Conservation (phyloP, 2,888 invertebrate species). For the Campoletis raptor region DNA sequence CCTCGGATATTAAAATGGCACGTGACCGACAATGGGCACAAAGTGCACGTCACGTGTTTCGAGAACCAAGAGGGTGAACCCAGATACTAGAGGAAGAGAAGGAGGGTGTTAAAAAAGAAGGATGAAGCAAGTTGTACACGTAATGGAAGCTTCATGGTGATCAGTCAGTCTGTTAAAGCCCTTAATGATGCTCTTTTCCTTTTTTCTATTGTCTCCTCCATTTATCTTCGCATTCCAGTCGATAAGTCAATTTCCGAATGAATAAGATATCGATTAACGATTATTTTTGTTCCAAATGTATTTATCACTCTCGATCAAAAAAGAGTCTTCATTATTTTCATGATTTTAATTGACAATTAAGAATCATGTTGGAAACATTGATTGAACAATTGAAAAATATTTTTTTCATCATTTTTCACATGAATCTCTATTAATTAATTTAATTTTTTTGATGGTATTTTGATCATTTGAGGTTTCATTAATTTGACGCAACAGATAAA, state of each 20-base stretch:
- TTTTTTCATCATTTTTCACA: not conserved
- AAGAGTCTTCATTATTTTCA: not conserved
- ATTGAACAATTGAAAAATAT: not conserved
- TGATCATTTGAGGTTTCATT: not conserved
- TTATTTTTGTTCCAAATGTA: not conserved
- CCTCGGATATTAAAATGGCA: conserved; percentile 80
- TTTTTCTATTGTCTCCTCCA: conserved; percentile 46
- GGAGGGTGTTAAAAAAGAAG: conserved; percentile 45
- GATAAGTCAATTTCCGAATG: conserved; percentile 5
- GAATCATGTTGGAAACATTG: not conserved
- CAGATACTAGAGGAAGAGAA: conserved; percentile 39
- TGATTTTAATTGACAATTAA: not conserved
- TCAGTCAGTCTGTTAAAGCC: conserved; percentile 57
- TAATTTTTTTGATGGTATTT: not conserved
- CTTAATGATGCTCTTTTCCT: conserved; percentile 70
- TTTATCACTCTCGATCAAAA: not conserved
- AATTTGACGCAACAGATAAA: not conserved
- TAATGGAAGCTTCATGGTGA: conserved; percentile 70
- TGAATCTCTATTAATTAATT: not conserved
- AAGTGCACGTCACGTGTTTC: conserved; percentile 81
- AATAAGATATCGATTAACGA: not conserved
- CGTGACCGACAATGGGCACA: conserved; percentile 81
- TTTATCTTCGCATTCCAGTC: not conserved
- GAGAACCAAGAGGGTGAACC: conserved; percentile 59
- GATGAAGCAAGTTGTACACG: conserved; percentile 60